Evolutionary conservation across 2,113 vertebrate species (phyloP).

Genomic region (Paratilapia polleni): DNA sequence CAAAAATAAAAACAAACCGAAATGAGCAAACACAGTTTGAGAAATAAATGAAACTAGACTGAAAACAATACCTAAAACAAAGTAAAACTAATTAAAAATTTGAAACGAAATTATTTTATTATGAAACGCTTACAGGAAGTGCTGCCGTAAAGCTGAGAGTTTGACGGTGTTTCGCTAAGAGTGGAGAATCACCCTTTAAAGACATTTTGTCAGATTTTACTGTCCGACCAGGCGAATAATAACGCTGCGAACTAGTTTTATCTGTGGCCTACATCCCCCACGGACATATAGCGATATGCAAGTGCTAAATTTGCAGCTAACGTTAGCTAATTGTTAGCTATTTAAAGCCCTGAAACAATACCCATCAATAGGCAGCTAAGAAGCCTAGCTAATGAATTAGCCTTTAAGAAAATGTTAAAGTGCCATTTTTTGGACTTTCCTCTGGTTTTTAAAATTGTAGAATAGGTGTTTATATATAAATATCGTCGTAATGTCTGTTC

Average conservation of each 20-base stretch:
- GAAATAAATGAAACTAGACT: no score
- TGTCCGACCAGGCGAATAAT: neutral
- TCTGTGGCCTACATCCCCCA: accelerated
- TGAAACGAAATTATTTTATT: neutral
- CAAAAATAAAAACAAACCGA: no score
- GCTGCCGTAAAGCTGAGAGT: accelerated
- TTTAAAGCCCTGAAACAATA: neutral
- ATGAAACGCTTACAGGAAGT: slow-evolving; percentile 12
- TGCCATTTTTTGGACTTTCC: neutral
- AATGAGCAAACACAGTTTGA: no score
- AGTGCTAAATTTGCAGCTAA: neutral
- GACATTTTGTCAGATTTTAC: neutral
- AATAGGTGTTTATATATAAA: no score
- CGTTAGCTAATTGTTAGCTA: neutral
- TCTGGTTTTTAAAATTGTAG: neutral
- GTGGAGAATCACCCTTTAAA: neutral
- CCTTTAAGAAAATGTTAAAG: neutral
- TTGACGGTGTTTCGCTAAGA: neutral
- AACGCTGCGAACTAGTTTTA: neutral
- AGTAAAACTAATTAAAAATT: neutral
- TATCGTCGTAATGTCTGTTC: neutral
- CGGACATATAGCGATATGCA: neutral
- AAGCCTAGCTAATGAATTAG: slow-evolving; percentile 1
- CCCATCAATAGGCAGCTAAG: neutral
- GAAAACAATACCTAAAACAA: no score